Conservation (phyloP, 35 echinoderm and acorn worm genomes). For the Apostichopus parvimensis region DNA sequence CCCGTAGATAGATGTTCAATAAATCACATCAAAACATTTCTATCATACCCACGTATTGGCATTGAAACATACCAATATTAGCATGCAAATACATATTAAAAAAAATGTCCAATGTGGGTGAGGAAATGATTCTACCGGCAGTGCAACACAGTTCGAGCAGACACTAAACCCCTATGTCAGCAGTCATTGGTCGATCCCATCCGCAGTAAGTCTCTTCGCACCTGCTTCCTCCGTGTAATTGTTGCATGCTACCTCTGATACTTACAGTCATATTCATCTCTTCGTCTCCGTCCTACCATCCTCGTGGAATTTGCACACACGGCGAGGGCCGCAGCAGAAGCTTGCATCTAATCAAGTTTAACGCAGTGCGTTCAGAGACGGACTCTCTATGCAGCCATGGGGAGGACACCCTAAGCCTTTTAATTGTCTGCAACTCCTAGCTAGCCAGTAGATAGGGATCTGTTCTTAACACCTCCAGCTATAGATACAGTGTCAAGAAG, state of each 20-base stretch:
- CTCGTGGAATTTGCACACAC: not conserved
- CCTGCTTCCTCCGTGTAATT: too few relatives aligned
- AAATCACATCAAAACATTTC: too few relatives aligned
- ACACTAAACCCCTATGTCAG: too few relatives aligned
- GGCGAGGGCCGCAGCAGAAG: not conserved
- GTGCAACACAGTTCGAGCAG: too few relatives aligned
- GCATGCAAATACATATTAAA: too few relatives aligned
- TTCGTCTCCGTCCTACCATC: not conserved
- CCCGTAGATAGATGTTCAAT: too few relatives aligned
- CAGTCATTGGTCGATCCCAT: too few relatives aligned
- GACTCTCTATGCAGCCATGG: not conserved
- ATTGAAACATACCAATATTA: too few relatives aligned
- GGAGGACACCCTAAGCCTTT: not conserved
- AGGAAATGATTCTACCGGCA: too few relatives aligned
- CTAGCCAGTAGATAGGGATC: not conserved
- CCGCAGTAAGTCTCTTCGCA: too few relatives aligned
- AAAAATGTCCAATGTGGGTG: too few relatives aligned
- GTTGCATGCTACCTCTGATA: not conserved
- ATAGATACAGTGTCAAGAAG: not conserved
- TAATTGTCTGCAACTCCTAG: not conserved
- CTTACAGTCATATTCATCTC: not conserved
- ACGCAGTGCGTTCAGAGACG: not conserved
- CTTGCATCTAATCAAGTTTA: conserved; percentile 14
- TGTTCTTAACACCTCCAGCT: not conserved
- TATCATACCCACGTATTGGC: too few relatives aligned